Base-by-base conservation (phyloP, 1,140 invertebrate genomes). In the Gryon sp. region DNA sequence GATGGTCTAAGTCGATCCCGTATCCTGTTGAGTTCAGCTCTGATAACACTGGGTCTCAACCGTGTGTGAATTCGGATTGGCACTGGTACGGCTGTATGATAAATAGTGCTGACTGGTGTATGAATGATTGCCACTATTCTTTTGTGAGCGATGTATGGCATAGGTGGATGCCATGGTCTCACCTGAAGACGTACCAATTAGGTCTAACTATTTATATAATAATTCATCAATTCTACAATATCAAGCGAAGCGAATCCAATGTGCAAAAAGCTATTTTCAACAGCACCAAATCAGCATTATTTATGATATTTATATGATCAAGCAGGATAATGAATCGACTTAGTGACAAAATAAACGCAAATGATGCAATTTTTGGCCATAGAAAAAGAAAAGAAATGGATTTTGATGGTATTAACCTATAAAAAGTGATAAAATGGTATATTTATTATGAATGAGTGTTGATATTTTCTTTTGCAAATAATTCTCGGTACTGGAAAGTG, bases 1-100 rank as follows among this genome's bases (percentile, higher is more conserved):
- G 89, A 87, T 0, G 92, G 91, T 77, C 92, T 91, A 46, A 90
- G 89, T 74, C 93, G 90, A 57, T 90, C 83, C 82, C 90, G 91
- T 89, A 95, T 94, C 84, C 93, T 91, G 87, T 93, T 92, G 80
- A 93, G 90, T 85, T 94, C 93, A 9, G 91, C 90, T 76, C 92
- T 90, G 77, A 94, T 89, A 24, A 94, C 90, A 55, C 93, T 93
- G 26, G 93, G 93, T 38, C 93, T 90, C 59, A 93, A 90, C 62
- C 92, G 88, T 68, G 93, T 90, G 77, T 92, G 90, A 18, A 88
- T 80, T 82, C 82, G 83, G 79, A 89, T 84, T 28, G 88, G 87
- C 78, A 86, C 22, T 77, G 85, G 81, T 22, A 79, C 60, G 40
- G 80, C 70, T 14, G 83, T 53, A 62, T 86, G 82, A 82, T 88